A percentile compares a stretch with the other conserved stretches of the same genome.
phyloP scores from a whole-genome alignment of 2,113 vertebrate genomes.

The Pseudorasbora parva region DNA sequence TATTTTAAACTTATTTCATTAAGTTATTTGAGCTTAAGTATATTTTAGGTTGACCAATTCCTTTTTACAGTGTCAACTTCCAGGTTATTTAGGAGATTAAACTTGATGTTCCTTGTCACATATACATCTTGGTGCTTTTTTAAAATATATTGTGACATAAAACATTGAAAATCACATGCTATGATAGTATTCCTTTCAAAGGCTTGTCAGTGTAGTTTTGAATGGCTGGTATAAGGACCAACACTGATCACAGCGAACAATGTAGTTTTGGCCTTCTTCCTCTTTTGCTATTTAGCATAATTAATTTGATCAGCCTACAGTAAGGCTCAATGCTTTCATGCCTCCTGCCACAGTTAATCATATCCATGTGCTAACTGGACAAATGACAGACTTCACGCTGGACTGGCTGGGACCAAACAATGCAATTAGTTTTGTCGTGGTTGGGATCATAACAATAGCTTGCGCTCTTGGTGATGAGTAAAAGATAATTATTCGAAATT shows the following conservation, averaged over 20 bases:
- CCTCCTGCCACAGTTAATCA: constrained; percentile 71
- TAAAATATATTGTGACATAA: not conserved
- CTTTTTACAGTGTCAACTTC: not conserved
- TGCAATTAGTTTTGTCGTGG: constrained; percentile 9
- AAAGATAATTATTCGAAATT: not conserved
- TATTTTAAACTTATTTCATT: too few species aligned
- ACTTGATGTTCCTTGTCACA: not conserved
- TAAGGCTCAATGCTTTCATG: constrained; percentile 61
- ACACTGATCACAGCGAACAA: constrained; percentile 67
- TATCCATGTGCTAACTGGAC: constrained; percentile 61
- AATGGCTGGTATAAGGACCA: constrained; percentile 19
- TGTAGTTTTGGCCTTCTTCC: constrained; percentile 67
- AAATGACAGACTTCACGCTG: constrained; percentile 43
- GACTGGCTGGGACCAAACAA: constrained; percentile 14
- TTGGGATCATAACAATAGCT: not conserved
- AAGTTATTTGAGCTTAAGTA: too few species aligned
- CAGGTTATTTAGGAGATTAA: not conserved
- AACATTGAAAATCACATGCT: not conserved
- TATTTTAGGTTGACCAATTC: not conserved
- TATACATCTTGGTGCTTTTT: not conserved
- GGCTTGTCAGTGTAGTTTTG: not conserved
- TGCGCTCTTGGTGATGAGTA: not conserved
- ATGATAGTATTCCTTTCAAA: not conserved
- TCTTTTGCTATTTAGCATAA: constrained; percentile 81
- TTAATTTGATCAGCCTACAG: constrained; percentile 82